Base-by-base conservation (phyloP, 2,113 vertebrate genomes). In the Zosterops lateralis region DNA sequence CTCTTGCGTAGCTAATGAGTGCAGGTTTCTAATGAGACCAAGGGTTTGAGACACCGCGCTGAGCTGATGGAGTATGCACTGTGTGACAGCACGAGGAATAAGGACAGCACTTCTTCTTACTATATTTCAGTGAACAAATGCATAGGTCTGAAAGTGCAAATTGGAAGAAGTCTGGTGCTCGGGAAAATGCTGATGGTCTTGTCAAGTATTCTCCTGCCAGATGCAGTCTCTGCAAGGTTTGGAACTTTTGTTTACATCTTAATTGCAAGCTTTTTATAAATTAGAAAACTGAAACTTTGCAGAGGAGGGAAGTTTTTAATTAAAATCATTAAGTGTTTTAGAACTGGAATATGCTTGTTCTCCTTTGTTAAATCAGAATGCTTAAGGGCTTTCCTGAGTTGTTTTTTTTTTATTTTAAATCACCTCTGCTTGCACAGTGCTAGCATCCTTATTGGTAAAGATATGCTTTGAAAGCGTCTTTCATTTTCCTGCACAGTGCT, bases 131-230 rank as follows among this genome's bases (percentile, higher is more conserved):
- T 48, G 83, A 91, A 42, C 58, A 84, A 95, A 87, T 68, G 36
- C 75, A 51, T 47, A 53, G 34, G 50, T 83, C 93, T 95, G 45
- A 70, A 96, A 74, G 77, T 94, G 84, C 65, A 93, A 90, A 84
- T 26, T 87, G 42, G 58, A 77, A 78, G 45, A 76, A 87, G 67
- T 89, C 61, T 86, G 62, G 34, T 14, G 12, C 80, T 87, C 0
- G 0, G 56, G 67, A 89, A 61, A 90, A 64, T 32, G 54, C 42
- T 89, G 77, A 22, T 61, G 50, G 47, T 17, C 84, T 95, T 90
- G 74, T 93, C 74, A 54, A 75, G 38, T 87, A 64, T 87, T 81
- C 71, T 12, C 8, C 42, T 84, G 47, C 62, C 89, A 71, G 65
- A 38, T 81, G 25, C 61, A 84, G 36, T 50, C n/a, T 92, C 68